phyloP scores from a whole-genome alignment of 2,888 invertebrate genomes.

The Brenthis ino region DNA sequence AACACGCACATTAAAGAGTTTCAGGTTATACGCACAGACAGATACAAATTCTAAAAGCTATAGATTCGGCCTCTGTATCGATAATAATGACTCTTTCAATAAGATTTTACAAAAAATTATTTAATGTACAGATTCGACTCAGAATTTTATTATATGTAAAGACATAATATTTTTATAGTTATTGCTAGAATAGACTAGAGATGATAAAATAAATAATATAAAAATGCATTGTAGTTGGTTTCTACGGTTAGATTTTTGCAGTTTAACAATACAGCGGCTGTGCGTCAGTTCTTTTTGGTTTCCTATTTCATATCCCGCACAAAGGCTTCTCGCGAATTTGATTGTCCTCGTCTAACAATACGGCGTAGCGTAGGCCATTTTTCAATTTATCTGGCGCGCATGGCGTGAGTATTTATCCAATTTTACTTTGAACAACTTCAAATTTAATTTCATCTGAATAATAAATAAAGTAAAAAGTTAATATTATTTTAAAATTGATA shows the following conservation, averaged over 20 bases:
- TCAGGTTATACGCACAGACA: no score
- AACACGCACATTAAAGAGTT: no score
- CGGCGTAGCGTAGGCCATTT: slow-evolving; percentile 19
- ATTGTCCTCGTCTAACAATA: slow-evolving; percentile 23
- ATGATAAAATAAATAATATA: not conserved
- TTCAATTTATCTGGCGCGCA: slow-evolving; percentile 13
- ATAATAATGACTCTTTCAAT: no score
- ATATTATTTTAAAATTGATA: not conserved
- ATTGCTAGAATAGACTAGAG: no score
- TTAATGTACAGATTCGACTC: no score
- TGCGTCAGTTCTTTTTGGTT: slow-evolving; percentile 4
- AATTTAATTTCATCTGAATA: slow-evolving; percentile 11
- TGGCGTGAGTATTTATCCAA: slow-evolving; percentile 16
- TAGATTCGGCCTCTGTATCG: no score
- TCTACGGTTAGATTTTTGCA: slow-evolving; percentile 14
- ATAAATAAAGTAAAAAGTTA: not conserved
- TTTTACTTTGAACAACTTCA: slow-evolving; percentile 13
- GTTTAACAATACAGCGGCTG: slow-evolving; percentile 5
- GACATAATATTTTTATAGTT: no score
- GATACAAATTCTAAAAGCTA: no score
- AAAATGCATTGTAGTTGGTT: slow-evolving; percentile 9
- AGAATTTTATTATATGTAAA: no score
- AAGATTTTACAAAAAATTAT: no score
- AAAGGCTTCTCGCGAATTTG: slow-evolving; percentile 22
- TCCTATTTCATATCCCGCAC: slow-evolving; percentile 21